phyloP scores from a whole-genome alignment of 2,888 invertebrate species.

The Patella pellucida region DNA sequence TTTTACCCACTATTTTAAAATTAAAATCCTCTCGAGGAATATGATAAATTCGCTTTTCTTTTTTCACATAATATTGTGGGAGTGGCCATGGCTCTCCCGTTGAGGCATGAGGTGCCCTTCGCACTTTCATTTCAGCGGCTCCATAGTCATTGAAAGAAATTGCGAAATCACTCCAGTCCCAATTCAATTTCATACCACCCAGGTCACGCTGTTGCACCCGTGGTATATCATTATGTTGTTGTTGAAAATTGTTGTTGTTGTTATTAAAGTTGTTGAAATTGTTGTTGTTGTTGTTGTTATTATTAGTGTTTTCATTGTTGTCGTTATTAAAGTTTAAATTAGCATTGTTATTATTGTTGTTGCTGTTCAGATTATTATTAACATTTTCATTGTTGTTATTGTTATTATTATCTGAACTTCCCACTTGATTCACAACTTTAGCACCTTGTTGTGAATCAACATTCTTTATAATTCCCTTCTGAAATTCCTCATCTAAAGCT shows the following conservation, averaged over 20 bases:
- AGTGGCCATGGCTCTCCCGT: slow-evolving; percentile 80
- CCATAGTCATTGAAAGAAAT: slow-evolving; percentile 60
- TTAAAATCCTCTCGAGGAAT: slow-evolving; percentile 49
- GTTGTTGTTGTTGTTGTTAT: slow-evolving; percentile 7
- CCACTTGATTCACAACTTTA: too few relatives aligned
- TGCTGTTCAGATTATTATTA: neutral
- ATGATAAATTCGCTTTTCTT: slow-evolving; percentile 56
- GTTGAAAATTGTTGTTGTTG: slow-evolving; percentile 11
- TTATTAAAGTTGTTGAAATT: slow-evolving; percentile 5
- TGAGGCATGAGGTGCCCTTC: slow-evolving; percentile 59
- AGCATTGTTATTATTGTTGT: neutral
- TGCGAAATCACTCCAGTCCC: slow-evolving; percentile 65
- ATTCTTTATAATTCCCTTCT: too few relatives aligned
- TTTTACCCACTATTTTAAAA: slow-evolving; percentile 69
- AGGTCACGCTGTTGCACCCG: slow-evolving; percentile 13
- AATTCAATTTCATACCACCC: slow-evolving; percentile 41
- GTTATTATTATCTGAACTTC: too few relatives aligned
- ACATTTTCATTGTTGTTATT: too few relatives aligned
- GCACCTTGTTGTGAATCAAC: too few relatives aligned
- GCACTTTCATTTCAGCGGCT: slow-evolving; percentile 63
- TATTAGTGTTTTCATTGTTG: slow-evolving; percentile 4
- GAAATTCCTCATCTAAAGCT: too few relatives aligned
- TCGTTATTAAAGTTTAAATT: neutral
- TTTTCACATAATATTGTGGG: slow-evolving; percentile 73
- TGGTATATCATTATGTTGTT: slow-evolving; percentile 8